Conservation (phyloP, 1,140 invertebrate species). For the Drosophila ironensis region DNA sequence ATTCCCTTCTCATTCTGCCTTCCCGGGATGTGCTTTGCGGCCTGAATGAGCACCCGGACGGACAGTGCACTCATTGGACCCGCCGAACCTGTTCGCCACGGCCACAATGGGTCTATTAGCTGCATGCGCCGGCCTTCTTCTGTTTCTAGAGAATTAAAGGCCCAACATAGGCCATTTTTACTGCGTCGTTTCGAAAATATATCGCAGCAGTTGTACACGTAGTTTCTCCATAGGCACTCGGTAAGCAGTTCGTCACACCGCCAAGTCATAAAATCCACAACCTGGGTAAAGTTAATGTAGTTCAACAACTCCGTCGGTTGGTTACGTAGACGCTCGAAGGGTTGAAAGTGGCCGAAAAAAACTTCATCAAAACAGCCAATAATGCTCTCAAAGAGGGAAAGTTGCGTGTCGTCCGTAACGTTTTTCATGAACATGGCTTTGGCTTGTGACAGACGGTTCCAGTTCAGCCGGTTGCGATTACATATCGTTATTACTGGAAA, state of each 20-base stretch:
- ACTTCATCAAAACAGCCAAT: constrained; percentile 54
- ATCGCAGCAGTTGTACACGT: constrained; percentile 64
- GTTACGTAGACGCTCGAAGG: constrained; percentile 49
- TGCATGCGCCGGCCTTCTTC: constrained; percentile 57
- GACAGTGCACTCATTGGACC: constrained; percentile 61
- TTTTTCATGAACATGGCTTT: constrained; percentile 56
- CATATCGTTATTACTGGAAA: constrained; percentile 80
- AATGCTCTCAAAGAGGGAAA: constrained; percentile 57
- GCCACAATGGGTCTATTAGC: constrained; percentile 60
- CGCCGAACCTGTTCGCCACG: constrained; percentile 63
- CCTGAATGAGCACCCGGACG: constrained; percentile 52
- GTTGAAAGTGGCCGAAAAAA: constrained; percentile 64
- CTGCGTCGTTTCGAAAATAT: constrained; percentile 79
- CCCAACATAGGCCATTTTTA: constrained; percentile 84
- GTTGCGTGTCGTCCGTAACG: constrained; percentile 12
- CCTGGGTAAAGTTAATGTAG: constrained; percentile 66
- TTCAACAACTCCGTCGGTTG: constrained; percentile 45
- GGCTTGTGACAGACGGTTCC: constrained; percentile 55
- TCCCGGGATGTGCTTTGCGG: constrained; percentile 48
- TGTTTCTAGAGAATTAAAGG: constrained; percentile 83
- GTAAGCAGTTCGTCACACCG: constrained; percentile 68
- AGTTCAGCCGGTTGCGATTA: constrained; percentile 76
- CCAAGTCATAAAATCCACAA: constrained; percentile 71
- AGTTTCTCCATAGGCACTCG: constrained; percentile 66
- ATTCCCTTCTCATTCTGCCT: constrained; percentile 53